These are phyloP conservation scores for Buathra laborator DNA, from an alignment of 2,888 invertebrate species.

Conservation along the genomic window DNA sequence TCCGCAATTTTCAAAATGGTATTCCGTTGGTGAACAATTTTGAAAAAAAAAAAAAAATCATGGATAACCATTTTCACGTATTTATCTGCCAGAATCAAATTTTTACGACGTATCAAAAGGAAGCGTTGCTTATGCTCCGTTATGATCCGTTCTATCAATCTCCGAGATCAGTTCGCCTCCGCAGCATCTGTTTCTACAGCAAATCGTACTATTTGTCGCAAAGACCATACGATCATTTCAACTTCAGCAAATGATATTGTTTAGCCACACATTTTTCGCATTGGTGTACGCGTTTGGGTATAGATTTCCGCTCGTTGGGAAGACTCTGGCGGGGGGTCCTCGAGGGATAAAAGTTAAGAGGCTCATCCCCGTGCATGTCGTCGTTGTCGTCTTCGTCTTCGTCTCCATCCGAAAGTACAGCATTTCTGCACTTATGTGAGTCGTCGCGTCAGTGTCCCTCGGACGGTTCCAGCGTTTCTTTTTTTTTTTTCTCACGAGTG, in stretches of 20 bases:
- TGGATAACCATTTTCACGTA: no score
- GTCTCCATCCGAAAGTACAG: constrained; percentile 54
- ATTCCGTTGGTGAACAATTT: no score
- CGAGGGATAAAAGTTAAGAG: constrained; percentile 43
- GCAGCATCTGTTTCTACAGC: background rate
- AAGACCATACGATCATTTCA: background rate
- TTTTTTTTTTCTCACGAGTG: constrained; percentile 77
- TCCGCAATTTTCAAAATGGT: no score
- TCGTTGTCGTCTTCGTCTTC: constrained; percentile 26
- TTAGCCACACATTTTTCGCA: constrained; percentile 29
- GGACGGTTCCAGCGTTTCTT: constrained; percentile 58
- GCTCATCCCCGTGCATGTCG: constrained; percentile 44
- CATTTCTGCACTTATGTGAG: constrained; percentile 67
- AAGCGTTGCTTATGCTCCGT: no score
- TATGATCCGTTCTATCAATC: background rate
- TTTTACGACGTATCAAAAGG: no score
- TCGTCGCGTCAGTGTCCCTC: constrained; percentile 67
- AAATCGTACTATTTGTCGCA: background rate
- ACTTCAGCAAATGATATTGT: background rate
- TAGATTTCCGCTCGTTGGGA: constrained; percentile 61
- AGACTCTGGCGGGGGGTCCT: constrained; percentile 44
- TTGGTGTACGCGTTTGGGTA: constrained; percentile 15
- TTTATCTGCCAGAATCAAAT: no score
- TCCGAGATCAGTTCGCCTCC: background rate
- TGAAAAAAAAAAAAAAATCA: no score